Evolutionary conservation across 2,113 vertebrate genomes (phyloP), one percentile per base, ranked within the genome.

Genomic region (Muntiacus reevesi): DNA sequence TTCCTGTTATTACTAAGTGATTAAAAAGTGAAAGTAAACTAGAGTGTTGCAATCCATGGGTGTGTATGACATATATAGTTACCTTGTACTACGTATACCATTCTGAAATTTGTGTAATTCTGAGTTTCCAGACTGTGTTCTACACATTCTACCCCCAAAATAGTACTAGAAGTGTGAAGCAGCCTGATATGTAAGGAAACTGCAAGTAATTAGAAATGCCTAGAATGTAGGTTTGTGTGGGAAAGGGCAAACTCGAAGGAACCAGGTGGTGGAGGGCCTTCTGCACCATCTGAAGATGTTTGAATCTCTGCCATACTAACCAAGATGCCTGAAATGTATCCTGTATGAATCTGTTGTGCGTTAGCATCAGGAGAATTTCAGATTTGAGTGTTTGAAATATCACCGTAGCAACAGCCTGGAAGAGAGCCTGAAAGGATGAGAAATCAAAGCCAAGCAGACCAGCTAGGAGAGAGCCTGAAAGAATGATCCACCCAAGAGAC

Each of bases 141-240:
- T 97, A 36, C 74, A 94, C n/a, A 52, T 94, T 89, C 92, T 91
- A 13, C 40, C 52, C 74, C 87, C 4, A 91, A 94, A 97, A 96
- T 97, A 97, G 91, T 79, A 89, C 21, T 91, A 52, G 8, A 90
- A 89, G 89, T 30, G 27, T 95, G 89, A 97, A 89, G 47, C 94
- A 91, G 79, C 57, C 28, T 95, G 57, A 45, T n/a, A 36, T 82
- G 54, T 92, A 60, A 93, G 67, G 84, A 57, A 96, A 59, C 55
- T 40, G 43, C 64, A 76, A 94, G 82, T 85, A 94, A 79, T 93
- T 88, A 71, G n/a, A 96, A 93, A 67, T 85, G 43, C 50, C 55
- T 93, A n/a, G 43, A 91, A 60, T 94, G 23, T 78, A 85, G 54
- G 93, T 93, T 97, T 95, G 36, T 89, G 16, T 96, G 84, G 94